Evolutionary conservation across 2,797 vertebrate genomes (phyloP).

Genomic region (Sylvilagus floridanus): DNA sequence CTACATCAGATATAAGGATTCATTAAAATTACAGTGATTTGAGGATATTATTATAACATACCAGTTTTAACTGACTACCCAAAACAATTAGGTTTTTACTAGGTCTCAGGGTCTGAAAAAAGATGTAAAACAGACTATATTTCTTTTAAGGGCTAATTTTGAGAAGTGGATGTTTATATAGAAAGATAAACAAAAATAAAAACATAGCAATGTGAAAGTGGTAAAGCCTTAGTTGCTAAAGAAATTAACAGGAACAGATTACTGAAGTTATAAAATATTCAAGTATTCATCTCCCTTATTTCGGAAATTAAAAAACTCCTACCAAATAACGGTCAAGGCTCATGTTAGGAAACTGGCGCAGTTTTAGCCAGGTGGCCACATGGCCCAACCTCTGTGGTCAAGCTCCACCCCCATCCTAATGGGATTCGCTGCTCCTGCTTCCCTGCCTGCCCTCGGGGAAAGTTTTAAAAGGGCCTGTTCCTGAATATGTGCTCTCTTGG

Average conservation of each 20-base stretch:
- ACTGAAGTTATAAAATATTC: constrained; percentile 35
- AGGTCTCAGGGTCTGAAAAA: not conserved
- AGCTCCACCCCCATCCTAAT: no score
- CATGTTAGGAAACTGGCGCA: no score
- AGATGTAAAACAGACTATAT: not conserved
- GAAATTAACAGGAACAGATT: not conserved
- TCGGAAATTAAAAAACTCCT: not conserved
- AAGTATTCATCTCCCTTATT: not conserved
- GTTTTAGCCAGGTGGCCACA: no score
- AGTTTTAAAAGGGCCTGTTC: no score
- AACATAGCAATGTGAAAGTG: not conserved
- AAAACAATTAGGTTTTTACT: constrained; percentile 3
- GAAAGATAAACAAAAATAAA: constrained; percentile 1
- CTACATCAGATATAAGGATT: not conserved
- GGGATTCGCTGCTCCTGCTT: no score
- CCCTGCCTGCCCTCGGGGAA: no score
- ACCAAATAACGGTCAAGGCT: not conserved
- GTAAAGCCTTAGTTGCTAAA: not conserved
- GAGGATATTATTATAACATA: not conserved
- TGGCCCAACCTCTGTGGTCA: no score
- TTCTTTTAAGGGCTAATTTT: constrained; percentile 10
- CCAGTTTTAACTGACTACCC: not conserved
- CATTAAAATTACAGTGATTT: constrained; percentile 21
- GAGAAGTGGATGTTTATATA: not conserved
- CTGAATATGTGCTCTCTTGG: no score